These are phyloP conservation scores for Acrossocheilus wenchowensis DNA, from an alignment of 2,797 vertebrate genomes.

Conservation along the genomic window DNA sequence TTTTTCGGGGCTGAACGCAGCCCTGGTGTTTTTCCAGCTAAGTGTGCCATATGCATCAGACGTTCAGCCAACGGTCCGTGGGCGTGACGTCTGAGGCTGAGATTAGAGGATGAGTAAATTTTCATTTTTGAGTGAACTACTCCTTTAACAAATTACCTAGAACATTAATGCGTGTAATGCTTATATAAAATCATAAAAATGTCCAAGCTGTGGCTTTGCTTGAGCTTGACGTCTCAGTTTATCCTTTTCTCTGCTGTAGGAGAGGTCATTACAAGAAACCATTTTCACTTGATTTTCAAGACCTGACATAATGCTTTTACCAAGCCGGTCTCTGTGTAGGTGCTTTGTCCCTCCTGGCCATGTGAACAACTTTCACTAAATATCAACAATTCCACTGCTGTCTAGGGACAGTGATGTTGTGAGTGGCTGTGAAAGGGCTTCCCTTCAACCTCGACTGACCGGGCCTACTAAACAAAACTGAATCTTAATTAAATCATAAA, in stretches of 20 bases:
- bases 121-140: neutral
- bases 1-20: no score
- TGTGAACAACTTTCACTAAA: constrained; percentile 44
- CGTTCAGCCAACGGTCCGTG: no score
- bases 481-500: neutral
- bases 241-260: constrained; percentile 9
- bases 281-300: constrained; percentile 32
- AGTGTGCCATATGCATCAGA: no score
- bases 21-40: no score
- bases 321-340: neutral
- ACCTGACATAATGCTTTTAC: constrained; percentile 24
- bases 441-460: neutral
- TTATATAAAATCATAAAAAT: neutral
- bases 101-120: neutral
- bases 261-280: constrained; percentile 12
- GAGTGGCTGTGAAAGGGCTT: constrained; percentile 8
- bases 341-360: constrained; percentile 20
- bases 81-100: no score
- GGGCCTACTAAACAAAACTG: neutral
- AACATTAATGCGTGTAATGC: neutral
- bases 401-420: constrained; percentile 16
- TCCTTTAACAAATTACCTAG: neutral
- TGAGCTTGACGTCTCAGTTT: neutral
- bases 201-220: neutral
- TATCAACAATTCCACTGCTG: constrained; percentile 19